These are phyloP conservation scores for Noctuana brunneofusca DNA, from an alignment of 2,888 invertebrate species.

Conservation along the genomic window DNA sequence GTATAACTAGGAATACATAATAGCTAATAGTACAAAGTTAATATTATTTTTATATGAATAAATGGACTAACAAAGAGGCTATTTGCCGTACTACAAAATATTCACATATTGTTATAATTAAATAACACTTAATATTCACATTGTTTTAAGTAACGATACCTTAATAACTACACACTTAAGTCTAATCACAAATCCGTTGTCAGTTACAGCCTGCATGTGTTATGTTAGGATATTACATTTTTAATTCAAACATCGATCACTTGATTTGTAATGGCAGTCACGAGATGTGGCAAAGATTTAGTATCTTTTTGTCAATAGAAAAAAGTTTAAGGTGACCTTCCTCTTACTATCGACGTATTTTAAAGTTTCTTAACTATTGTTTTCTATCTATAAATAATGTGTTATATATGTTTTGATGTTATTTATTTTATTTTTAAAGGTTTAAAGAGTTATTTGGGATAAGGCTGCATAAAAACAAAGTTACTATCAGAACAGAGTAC, in stretches of 20 bases:
- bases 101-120: conserved; percentile 69
- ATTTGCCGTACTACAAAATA: conserved; percentile 59
- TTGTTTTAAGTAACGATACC: conserved; percentile 74
- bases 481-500: neutral
- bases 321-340: neutral
- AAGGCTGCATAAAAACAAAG: neutral
- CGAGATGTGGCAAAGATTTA: neutral
- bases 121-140: conserved; percentile 71
- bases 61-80: conserved; percentile 44
- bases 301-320: conserved; percentile 9
- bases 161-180: conserved; percentile 54
- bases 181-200: conserved; percentile 81
- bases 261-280: conserved; percentile 2
- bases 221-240: conserved; percentile 46
- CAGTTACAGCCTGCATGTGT: conserved; percentile 71
- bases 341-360: neutral
- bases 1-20: conserved; percentile 19
- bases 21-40: conserved; percentile 21
- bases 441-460: too few species aligned
- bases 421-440: too few species aligned
- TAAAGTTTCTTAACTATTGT: too few species aligned
- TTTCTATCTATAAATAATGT: too few species aligned
- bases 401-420: too few species aligned
- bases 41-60: conserved; percentile 26
- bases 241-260: conserved; percentile 12